Evolutionary conservation across 1,140 invertebrate species (phyloP), one percentile per base, ranked within the genome.

Genomic region (Drosophila leontia): DNA sequence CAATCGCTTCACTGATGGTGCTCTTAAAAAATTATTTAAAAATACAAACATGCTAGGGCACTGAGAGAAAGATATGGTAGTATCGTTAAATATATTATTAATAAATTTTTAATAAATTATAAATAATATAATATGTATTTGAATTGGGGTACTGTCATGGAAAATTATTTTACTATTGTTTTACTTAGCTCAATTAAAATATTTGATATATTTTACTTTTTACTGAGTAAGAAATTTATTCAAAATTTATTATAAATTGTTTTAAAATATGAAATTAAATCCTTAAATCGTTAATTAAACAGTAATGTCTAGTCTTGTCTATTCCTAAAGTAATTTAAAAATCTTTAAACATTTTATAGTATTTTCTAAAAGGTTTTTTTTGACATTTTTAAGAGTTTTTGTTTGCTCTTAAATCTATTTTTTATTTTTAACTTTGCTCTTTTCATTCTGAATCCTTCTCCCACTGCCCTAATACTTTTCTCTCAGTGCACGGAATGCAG

Each of bases 1-100:
- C 84, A 88, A 84, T 90, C 72, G 84, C 68, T 71, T 72, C 56
- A 50, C 47, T 78, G 74, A 71, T 76, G 67, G 44, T 42, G 41
- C 45, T 56, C 53, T 47, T 48, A 29, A 45, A 55, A 64, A 55
- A 55, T 6, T 50, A 44, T 63, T 64, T 48, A 45, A 56, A 68
- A 62, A 47, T 68, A 62, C 26, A 63, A 42, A 64, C 45, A 76
- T 39, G 60, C 37, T 53, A 11, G 26, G n/a, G 44, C 35, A 60
- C 13, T 13, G 4, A 23, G 32, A 47, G 9, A 59, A 65, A 80
- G 19, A 8, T 19, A 6, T 29, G 12, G 15, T 12, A 23, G 4
- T n/a, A 1, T 47, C 2, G 12, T n/a, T 15, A 0, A 61, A 50
- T 26, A n/a, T 50, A 9, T 9, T 17, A 17, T 23, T 6, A 12